Base-by-base conservation (phyloP, 2,113 vertebrate genomes). In the Dendropsophus ebraccatus region DNA sequence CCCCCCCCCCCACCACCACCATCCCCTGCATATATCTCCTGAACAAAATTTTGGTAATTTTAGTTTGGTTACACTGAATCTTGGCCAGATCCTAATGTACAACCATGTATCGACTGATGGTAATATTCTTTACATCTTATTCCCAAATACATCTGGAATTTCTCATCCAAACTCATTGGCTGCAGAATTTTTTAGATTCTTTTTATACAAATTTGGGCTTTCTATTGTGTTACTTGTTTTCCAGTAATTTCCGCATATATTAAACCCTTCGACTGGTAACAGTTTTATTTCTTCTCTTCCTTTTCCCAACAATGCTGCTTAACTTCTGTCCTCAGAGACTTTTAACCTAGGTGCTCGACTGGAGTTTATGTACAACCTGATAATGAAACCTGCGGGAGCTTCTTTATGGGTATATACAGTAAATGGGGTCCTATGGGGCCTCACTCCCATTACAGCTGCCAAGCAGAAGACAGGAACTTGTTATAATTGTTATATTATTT, bases 261-360 rank as follows among this genome's bases (percentile, higher is more conserved):
- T 25, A 62, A 45, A 62, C 54, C 21, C 23, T 62, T 62, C 21
- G 0, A 37, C 78, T 81, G 78, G 37, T 60, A 28, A 28, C 12
- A 52, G 16, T 52, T 76, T 50, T 41, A 21, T 62, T 23, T 17
- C 14, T 45, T 65, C 28, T 58, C 12, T 47, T 11, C 54, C 11
- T 45, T 82, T 82, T n/a, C 60, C 23, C 60, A 82, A n/a, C 45
- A 12, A 35, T 82, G 60, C 28, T 60, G 69, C 67, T 82, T 82
- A 82, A 1, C 35, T 67, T 47, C 45, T 6, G 16, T 67, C 80
- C 79, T 65, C 54, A 28, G 78, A 47, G 79, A 81, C 23, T 69
- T 69, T 13, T 82, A 80, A 82, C 80, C 81, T 28, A 2, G 41
- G 47, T 21, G 62, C 81, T 70, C 65, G 30, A 45, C 45, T 50